Evolutionary conservation across 1,140 invertebrate genomes (phyloP), one percentile per base, ranked within the genome.

Genomic region (Drosophila truncata): DNA sequence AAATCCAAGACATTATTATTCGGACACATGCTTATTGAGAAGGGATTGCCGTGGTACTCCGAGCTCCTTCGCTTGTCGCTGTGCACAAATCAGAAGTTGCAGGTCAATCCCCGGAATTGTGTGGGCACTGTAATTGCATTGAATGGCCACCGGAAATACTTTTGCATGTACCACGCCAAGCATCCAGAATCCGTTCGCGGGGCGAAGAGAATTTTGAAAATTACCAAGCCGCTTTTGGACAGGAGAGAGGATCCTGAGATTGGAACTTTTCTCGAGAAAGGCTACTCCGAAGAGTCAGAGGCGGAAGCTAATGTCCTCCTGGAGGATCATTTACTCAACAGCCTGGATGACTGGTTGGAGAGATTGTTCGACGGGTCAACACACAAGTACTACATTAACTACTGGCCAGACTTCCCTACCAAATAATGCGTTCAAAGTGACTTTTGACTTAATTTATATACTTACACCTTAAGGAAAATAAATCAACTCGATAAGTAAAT

Each of bases 161-260:
- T 99, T 94, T 99, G 98, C 92, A 98, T 99, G 94, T 99, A 99
- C 93, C 98, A 99, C 93, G 98, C 98, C 37, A 99, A 98, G 93
- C 97, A 98, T 78, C 94, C 94, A 2, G 94, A 94, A 91, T 92
- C 93, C 47, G 88, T 91, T 49, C 93, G 93, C 79, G 94, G 95
- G 47, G 93, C 94, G 8, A 96, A 95, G 63, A 54, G 35, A 29
- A 33, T 42, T 16, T 20, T 60, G n/a, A 47, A 39, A 35, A 33
- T 50, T 0, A 33, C 50, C 4, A 55, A 67, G 16, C 35, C 23
- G 10, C 90, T 96, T 61, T 92, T 94, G 54, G 93, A 93, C 69
- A 92, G 93, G 57, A 90, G 93, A 29, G 93, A 93, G 9, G 96
- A 96, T 93, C 95, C 95, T 13, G 96, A 96, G 93, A 95, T 95